Percentiles rank a stretch among this genome's conserved stretches.
phyloP scores from a whole-genome alignment of 2,797 vertebrate species.

The Myoxocephalus aenaeus region DNA sequence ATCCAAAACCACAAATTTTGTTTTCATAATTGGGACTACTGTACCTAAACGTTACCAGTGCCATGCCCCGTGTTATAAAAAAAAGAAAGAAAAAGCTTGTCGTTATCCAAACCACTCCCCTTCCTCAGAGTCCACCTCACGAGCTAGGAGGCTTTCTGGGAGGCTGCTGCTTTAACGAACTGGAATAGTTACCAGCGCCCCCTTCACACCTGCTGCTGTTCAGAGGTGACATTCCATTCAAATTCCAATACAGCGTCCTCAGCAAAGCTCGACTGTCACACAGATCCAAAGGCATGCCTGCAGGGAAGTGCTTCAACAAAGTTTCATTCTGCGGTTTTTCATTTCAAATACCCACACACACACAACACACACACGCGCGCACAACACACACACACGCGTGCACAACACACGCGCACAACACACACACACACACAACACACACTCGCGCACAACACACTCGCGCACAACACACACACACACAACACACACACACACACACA shows the following conservation, averaged over 20 bases:
- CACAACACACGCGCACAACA: slow-evolving; percentile 64
- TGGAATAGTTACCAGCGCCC: neutral
- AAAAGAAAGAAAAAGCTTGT: neutral
- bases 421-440: slow-evolving; percentile 60
- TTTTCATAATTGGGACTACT: neutral
- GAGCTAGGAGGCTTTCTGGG: slow-evolving; percentile 1
- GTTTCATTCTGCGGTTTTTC: slow-evolving; percentile 34
- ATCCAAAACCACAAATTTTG: neutral
- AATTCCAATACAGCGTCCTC: slow-evolving; percentile 3
- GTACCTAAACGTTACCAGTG: neutral
- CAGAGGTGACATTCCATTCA: slow-evolving; percentile 18
- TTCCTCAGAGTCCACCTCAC: neutral
- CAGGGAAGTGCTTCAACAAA: slow-evolving; percentile 80
- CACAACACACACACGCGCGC: slow-evolving; percentile 50
- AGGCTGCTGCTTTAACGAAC: neutral
- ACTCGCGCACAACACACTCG: slow-evolving; percentile 29
- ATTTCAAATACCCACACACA: neutral
- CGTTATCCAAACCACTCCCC: neutral
- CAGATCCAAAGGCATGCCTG: slow-evolving; percentile 29
- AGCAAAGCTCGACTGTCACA: slow-evolving; percentile 32
- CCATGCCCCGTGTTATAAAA: neutral
- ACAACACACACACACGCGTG: slow-evolving; percentile 40
- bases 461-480: slow-evolving; percentile 67
- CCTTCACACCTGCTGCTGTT: slow-evolving; percentile 4
- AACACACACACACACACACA: slow-evolving; percentile 9